phyloP scores from a whole-genome alignment of 1,140 invertebrate species.

The Scylla paramamosain region DNA sequence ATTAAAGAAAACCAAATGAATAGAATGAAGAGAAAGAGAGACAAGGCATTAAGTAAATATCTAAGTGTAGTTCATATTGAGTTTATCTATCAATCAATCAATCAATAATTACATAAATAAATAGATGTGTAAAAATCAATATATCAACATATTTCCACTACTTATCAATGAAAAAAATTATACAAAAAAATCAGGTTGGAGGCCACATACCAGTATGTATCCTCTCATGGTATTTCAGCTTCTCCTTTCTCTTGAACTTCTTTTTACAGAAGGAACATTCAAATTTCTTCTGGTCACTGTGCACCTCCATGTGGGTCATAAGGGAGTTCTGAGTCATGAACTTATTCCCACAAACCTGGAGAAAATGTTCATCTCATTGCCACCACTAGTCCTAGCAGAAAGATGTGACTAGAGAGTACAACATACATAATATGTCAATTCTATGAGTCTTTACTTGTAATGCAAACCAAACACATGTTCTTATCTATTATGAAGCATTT shows the following conservation, averaged over 20 bases:
- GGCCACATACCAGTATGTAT: constrained; percentile 78
- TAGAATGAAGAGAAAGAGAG: too few relatives aligned
- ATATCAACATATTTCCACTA: not conserved
- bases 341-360: constrained; percentile 78
- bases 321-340: constrained; percentile 78
- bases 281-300: constrained; percentile 75
- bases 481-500: too few relatives aligned
- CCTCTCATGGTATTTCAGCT: constrained; percentile 78
- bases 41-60: too few relatives aligned
- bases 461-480: too few relatives aligned
- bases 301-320: constrained; percentile 76
- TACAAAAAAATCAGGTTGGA: not conserved
- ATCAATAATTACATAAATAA: too few relatives aligned
- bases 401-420: not conserved
- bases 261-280: constrained; percentile 77
- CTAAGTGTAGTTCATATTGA: too few relatives aligned
- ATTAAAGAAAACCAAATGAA: too few relatives aligned
- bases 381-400: not conserved
- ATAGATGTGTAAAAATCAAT: too few relatives aligned
- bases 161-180: not conserved
- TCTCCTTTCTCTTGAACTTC: constrained; percentile 78
- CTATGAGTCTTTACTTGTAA: too few relatives aligned
- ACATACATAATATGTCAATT: not conserved
- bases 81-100: too few relatives aligned
- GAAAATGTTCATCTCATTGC: not conserved